Evolutionary conservation across 1,140 invertebrate genomes (phyloP), one percentile per base, ranked within the genome.

Genomic region (Caenorhabditis latens): DNA sequence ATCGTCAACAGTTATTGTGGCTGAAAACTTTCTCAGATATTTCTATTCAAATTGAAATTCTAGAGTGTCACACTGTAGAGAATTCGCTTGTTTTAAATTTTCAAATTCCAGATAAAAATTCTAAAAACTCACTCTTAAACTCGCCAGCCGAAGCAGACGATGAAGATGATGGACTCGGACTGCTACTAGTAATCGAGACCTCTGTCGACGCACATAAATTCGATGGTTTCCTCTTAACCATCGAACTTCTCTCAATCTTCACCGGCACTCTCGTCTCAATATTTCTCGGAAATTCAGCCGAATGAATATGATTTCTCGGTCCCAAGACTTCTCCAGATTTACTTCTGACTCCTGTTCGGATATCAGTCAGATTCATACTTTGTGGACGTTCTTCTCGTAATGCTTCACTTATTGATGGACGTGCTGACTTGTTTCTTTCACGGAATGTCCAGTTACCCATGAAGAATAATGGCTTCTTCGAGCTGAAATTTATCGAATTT

Each of bases 401-500:
- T 3, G 75, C 57, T 67, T 71, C 43, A 48, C 14, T n/a, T 55
- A 58, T 65, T 24, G 86, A 50, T 19, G 86, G 79, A 46, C 71
- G 55, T 14, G 75, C 71, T 14, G 71, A 50, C 14, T 55, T 86
- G 75, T 71, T 84, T 61, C 71, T 75, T 3, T 86, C 86, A 7
- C 86, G 71, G 63, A 86, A 86, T 32, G 86, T 86, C 86, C 86
- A 86, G 55, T 65, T 71, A 11, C 86, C 86, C 53, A 53, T 86
- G 86, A 86, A 86, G 82, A 86, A 86, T 84, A 71, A 83, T 8
- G 86, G 86, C 86, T 86, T 86, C 82, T 86, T 86, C 82, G 86
- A 86, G 86, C 86, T 86, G 53, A 48, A 86, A 55, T n/a, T 75
- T 48, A 2, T n/a, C 2, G 32, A n/a, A 84, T 6, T 58, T 40